phyloP scores from a whole-genome alignment of 2,888 invertebrate species.

The Amiota mariae region DNA sequence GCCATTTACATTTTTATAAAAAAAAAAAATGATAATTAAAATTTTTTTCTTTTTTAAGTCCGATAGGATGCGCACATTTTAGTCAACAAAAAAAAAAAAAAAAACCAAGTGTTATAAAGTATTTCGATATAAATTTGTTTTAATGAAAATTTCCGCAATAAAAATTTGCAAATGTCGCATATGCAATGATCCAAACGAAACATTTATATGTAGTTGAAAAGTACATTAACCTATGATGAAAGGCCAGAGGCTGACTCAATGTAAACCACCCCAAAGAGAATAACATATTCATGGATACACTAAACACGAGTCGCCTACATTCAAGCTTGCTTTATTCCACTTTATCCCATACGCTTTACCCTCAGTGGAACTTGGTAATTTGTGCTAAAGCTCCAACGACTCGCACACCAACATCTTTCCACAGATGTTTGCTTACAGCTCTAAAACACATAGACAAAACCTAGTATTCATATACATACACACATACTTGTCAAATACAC shows the following conservation, averaged over 20 bases:
- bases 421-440: too few relatives aligned
- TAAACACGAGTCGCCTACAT: neutral
- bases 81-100: too few relatives aligned
- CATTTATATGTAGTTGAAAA: constrained; percentile 41
- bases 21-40: too few relatives aligned
- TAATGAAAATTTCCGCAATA: constrained; percentile 66
- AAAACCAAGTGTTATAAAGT: too few relatives aligned
- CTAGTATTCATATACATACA: too few relatives aligned
- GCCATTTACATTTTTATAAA: too few relatives aligned
- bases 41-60: too few relatives aligned
- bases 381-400: constrained; percentile 50
- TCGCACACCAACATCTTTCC: too few relatives aligned
- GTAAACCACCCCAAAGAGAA: constrained; percentile 29
- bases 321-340: neutral
- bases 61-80: too few relatives aligned
- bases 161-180: constrained; percentile 30
- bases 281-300: neutral
- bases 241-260: constrained; percentile 27
- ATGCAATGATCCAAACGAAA: neutral
- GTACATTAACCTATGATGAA: constrained; percentile 58
- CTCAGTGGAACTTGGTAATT: constrained; percentile 54
- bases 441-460: too few relatives aligned
- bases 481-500: too few relatives aligned
- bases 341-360: neutral
- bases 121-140: constrained; percentile 48